phyloP scores from a whole-genome alignment of 2,888 invertebrate species.

The Morpho achilles region DNA sequence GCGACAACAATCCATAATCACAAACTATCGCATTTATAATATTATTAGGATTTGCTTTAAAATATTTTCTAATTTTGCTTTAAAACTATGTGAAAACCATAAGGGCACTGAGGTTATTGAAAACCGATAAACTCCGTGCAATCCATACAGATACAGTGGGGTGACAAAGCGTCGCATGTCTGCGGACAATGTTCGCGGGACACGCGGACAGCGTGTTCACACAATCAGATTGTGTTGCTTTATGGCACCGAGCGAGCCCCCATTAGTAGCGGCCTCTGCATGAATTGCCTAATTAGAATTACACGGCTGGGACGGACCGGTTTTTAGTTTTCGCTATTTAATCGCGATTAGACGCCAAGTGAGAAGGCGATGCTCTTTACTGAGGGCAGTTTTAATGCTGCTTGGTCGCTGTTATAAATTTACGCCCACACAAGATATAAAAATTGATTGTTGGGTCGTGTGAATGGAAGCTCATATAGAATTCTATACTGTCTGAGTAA shows the following conservation, averaged over 20 bases:
- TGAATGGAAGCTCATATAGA: too few species aligned
- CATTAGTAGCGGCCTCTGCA: slow-evolving; percentile 64
- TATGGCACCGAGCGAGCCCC: slow-evolving; percentile 58
- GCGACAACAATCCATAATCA: too few species aligned
- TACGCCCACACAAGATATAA: too few species aligned
- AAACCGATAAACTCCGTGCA: slow-evolving; percentile 25
- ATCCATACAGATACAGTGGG: slow-evolving; percentile 47
- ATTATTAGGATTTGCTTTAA: too few species aligned
- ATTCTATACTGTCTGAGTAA: too few species aligned
- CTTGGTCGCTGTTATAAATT: too few species aligned
- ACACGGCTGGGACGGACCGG: slow-evolving; percentile 51
- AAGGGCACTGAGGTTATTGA: slow-evolving; percentile 14
- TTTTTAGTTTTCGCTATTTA: slow-evolving; percentile 40
- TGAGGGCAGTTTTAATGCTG: too few species aligned
- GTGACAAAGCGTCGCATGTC: slow-evolving; percentile 76
- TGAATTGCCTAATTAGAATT: slow-evolving; percentile 77
- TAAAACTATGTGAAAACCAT: too few species aligned
- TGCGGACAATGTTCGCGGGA: slow-evolving; percentile 56
- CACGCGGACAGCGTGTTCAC: slow-evolving; percentile 67
- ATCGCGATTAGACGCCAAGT: slow-evolving; percentile 25
- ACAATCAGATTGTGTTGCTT: slow-evolving; percentile 73
- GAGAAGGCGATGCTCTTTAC: slow-evolving; percentile 4
- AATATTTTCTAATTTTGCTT: too few species aligned
- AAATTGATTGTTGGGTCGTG: too few species aligned
- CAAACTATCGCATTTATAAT: too few species aligned